Evolutionary conservation across 2,113 vertebrate genomes (phyloP), one percentile per base, ranked within the genome.

Genomic region (Lampris incognitus): DNA sequence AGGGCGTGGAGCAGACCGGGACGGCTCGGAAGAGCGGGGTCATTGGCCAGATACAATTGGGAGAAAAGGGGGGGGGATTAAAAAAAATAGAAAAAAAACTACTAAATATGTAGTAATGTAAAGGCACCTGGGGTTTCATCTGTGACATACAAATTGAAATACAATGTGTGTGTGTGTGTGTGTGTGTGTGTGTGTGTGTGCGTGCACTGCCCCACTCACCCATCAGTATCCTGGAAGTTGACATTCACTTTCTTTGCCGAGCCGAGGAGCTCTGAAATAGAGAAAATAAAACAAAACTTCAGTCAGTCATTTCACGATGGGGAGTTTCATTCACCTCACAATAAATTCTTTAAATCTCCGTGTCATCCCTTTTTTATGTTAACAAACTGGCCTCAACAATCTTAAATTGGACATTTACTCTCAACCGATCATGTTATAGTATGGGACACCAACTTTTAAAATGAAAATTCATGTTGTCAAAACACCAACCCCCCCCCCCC

Each of bases 211-310:
- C 74, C 41, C 51, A 92, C 93, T 94, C 81, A 94, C 94, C 94
- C 94, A 51, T 94, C 94, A 66, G 92, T 94, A 62, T 94, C 94
- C 85, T 94, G 94, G 86, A 94, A 94, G 88, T 94, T 94, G 73
- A 94, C 92, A 3, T 94, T 94, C 58, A 94, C 94, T 84, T 91
- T 94, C 88, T 94, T 94, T 50, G 93, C 91, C n/a, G 93, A 94
- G 49, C 94, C 93, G 38, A 94, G 92, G 67, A 94, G 91, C 77
- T 94, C 94, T 94, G 91, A 79, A 85, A 93, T 36, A 86, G 64
- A 87, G 59, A 62, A 1, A 76, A 66, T 56, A 66, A 64, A 0
- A 81, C 11, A 72, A 38, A 68, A n/a, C 44, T 55, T 81, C 37
- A 82, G 72, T 73, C 48, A 58, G 52, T 44, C 66, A 75, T 3